Base-by-base conservation (phyloP, 2,113 vertebrate species). In the Bubo bubo region DNA sequence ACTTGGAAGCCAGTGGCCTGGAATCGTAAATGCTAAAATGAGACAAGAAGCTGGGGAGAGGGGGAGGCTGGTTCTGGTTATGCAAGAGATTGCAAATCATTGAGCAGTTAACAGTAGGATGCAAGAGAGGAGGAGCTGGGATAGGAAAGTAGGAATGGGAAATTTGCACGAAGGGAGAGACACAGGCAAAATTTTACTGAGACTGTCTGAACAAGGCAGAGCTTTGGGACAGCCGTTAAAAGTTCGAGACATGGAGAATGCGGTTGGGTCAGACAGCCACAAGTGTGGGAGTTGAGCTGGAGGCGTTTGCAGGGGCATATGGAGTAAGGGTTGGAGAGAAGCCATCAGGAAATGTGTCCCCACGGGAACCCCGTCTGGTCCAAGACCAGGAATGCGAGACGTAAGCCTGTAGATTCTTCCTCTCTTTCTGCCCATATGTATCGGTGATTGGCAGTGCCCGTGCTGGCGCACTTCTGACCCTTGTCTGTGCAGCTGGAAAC, bases 341-440 rank as follows among this genome's bases (percentile, higher is more conserved):
- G 85, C 93, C 90, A 86, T 87, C 74, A 73, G 87, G 93, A 96
- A 96, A 24, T 28, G 32, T 70, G 77, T 92, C 93, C 92, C 88
- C 49, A 26, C 0, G 71, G 87, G 95, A 93, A 49, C 58, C 58
- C 22, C 0, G 1, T 95, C 87, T 96, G 35, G 56, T 93, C 81
- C 21, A 12, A 68, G 81, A 62, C 45, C 39, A 76, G 90, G 73
- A 93, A 91, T 82, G 58, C 28, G 70, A 93, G 84, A 76, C 60
- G 30, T 1, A 63, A 87, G 35, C 27, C 39, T 90, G 43, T 56
- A 41, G 74, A 81, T 90, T 70, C 7, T 66, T 91, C 47, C 45
- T 77, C 20, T 55, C 24, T 79, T 89, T 81, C 35, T 86, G 75
- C 30, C 41, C 5, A 0, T 86, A 2, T 1, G 0, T 79, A 22